Conservation (phyloP, 1,140 invertebrate genomes). For the Coboldia fuscipes region DNA sequence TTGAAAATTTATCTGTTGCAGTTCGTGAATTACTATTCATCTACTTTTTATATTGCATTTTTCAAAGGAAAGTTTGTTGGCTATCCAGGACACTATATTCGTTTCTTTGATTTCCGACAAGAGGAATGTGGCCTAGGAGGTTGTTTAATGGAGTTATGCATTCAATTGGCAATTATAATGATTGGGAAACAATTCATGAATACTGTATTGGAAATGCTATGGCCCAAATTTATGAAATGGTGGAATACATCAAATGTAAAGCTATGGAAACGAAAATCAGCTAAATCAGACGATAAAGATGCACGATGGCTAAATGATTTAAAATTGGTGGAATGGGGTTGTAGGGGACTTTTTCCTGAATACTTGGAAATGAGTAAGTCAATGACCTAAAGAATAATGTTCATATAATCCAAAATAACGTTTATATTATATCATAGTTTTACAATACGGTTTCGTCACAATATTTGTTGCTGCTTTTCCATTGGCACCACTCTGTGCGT, state of each 20-base stretch:
- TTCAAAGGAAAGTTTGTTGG: slow-evolving; percentile 89
- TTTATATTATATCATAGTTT: slow-evolving; percentile 26
- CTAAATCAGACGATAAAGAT: slow-evolving; percentile 23
- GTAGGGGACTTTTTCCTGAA: slow-evolving; percentile 83
- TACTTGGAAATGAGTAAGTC: slow-evolving; percentile 93
- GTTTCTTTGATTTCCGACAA: slow-evolving; percentile 53
- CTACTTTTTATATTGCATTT: slow-evolving; percentile 97
- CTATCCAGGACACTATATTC: slow-evolving; percentile 55
- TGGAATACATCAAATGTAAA: slow-evolving; percentile 35
- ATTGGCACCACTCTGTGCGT: slow-evolving; percentile 66
- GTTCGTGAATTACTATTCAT: slow-evolving; percentile 97
- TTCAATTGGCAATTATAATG: slow-evolving; percentile 89
- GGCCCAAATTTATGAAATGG: slow-evolving; percentile 51
- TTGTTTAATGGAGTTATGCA: slow-evolving; percentile 77
- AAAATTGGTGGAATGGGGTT: slow-evolving; percentile 69
- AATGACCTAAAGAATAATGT: no score
- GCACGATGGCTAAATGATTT: slow-evolving; percentile 89
- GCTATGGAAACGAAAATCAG: slow-evolving; percentile 11
- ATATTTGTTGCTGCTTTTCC: slow-evolving; percentile 82
- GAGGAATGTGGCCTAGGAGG: slow-evolving; percentile 79
- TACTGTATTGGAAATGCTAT: slow-evolving; percentile 61
- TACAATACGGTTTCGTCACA: slow-evolving; percentile 80
- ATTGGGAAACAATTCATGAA: slow-evolving; percentile 90
- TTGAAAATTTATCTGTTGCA: slow-evolving; percentile 94
- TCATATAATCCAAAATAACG: not conserved